Evolutionary conservation across 1,140 invertebrate species (phyloP).

Genomic region (Tigriopus japonicus): DNA sequence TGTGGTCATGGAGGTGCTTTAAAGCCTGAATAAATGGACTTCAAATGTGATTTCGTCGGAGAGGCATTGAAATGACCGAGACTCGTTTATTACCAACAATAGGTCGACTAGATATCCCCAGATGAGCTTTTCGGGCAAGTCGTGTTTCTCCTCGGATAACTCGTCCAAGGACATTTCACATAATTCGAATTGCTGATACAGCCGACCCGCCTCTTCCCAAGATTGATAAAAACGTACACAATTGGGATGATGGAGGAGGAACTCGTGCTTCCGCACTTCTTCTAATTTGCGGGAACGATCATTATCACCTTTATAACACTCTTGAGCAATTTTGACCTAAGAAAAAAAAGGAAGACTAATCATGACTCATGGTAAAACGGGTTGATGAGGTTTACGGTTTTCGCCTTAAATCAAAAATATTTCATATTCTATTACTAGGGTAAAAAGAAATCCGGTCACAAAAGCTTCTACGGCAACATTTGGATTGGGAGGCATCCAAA

Average conservation of each 20-base stretch:
- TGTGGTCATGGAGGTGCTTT: conserved; percentile 41
- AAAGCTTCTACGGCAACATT: no score
- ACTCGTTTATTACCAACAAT: conserved; percentile 15
- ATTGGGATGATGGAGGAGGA: conserved; percentile 3
- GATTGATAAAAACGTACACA: conserved; percentile 2
- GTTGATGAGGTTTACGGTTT: no score
- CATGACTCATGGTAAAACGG: no score
- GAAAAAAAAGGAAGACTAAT: neutral
- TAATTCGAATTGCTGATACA: conserved; percentile 12
- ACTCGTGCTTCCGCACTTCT: conserved; percentile 10
- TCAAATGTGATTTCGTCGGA: no score
- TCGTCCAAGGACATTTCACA: conserved; percentile 19
- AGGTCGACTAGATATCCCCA: conserved; percentile 22
- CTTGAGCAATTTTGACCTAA: conserved; percentile 2
- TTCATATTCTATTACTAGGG: no score
- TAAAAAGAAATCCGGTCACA: no score
- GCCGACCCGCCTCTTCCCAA: conserved; percentile 5
- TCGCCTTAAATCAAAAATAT: no score
- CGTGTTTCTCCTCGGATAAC: conserved; percentile 26
- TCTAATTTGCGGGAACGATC: conserved; percentile 2
- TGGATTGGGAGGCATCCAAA: no score
- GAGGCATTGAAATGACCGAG: conserved; percentile 11
- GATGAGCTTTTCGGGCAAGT: conserved; percentile 43
- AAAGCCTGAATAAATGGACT: conserved; percentile 27
- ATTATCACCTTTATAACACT: neutral